Conservation (phyloP, 2,888 invertebrate genomes). For the Synanthedon andrenaeformis region DNA sequence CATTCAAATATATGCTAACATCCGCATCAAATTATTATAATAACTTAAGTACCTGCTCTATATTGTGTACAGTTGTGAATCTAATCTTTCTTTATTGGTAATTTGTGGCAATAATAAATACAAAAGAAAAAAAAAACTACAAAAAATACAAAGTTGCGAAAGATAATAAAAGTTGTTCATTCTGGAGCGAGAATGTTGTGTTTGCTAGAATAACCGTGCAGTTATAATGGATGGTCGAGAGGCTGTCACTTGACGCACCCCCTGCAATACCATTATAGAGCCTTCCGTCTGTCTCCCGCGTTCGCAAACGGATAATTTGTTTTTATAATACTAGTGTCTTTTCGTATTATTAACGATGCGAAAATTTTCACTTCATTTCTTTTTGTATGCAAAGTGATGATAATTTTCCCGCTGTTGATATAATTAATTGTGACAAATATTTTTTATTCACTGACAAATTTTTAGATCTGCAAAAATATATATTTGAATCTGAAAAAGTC, state of each 20-base stretch:
- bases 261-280: conserved; percentile 57
- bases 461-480: too few relatives aligned
- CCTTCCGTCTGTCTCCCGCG: conserved; percentile 29
- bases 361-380: background rate
- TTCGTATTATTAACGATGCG: conserved; percentile 3
- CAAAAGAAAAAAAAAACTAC: too few relatives aligned
- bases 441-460: too few relatives aligned
- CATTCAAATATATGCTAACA: too few relatives aligned
- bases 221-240: conserved; percentile 55
- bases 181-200: background rate
- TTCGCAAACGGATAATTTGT: conserved; percentile 35
- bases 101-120: too few relatives aligned
- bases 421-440: too few relatives aligned
- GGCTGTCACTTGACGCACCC: conserved; percentile 63
- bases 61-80: too few relatives aligned
- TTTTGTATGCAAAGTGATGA: background rate
- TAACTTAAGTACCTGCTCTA: too few relatives aligned
- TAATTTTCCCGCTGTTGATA: background rate
- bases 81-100: too few relatives aligned
- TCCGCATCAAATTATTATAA: too few relatives aligned
- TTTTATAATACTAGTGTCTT: conserved; percentile 8
- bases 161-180: background rate
- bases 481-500: too few relatives aligned
- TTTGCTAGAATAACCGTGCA: conserved; percentile 33
- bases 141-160: too few relatives aligned